Base-by-base conservation (phyloP, 1,140 invertebrate species). In the Potamilus streckersoni region DNA sequence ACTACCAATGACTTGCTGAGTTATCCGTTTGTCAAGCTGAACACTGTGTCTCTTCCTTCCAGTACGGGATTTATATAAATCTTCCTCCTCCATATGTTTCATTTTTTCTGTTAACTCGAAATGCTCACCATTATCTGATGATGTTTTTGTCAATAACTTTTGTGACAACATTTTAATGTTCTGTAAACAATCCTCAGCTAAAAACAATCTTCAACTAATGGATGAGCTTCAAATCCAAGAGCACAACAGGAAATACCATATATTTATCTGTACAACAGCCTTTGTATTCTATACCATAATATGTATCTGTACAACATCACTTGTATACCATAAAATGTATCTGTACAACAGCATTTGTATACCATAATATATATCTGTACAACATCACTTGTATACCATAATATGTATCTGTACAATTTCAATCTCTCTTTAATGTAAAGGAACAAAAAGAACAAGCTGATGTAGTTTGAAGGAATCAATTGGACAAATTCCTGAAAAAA, bases 11-110 rank as follows among this genome's bases (percentile, higher is more conserved):
- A 87, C 74, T 74, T 86, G 87, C 65, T 82, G 76, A 31, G 84
- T 85, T 23, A 88, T 65, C n/a, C 84, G 84, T 75, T 82, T 83
- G 79, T 88, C 86, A 62, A 87, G 80, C 80, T 88, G 86, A 58
- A 88, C 83, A 71, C 85, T 86, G 76, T 88, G 86, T 15, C 86
- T 76, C 73, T 86, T 88, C 23, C 84, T 65, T 2, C 83, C 85
- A 23, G 86, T 82, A 38, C 83, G 74, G 3, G 84, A 79, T 38
- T 85, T 80, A 74, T 83, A 84, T 15, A 82, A 82, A n/a, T 84
- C 82, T 74, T 88, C 86, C 20, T 83, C 86, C 15, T 76, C 80
- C 72, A 85, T 76, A 72, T 78, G 83, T 69, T 79, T 73, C 78
- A 87, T 82, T 80, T 85, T 87, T 79, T 88, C 86, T 11, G 83